Percentiles rank a stretch among this genome's conserved stretches.
These are phyloP conservation scores for Pseudomyrmex cubaensis DNA, from an alignment of 1,140 invertebrate species.

Conservation along the genomic window DNA sequence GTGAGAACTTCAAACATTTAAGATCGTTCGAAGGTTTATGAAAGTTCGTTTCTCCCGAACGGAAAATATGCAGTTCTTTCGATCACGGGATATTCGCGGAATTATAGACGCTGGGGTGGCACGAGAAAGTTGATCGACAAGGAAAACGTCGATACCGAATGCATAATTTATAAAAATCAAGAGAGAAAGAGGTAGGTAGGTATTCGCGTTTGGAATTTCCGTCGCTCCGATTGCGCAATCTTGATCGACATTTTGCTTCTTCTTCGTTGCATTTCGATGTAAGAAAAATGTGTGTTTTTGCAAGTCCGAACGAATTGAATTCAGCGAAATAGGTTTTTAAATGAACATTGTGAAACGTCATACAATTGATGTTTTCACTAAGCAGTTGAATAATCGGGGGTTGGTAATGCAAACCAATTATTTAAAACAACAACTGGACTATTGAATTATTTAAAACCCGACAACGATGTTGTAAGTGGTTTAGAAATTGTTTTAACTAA, in stretches of 20 bases:
- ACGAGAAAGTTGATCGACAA: conserved; percentile 26
- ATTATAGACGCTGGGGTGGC: background rate
- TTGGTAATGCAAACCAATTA: background rate
- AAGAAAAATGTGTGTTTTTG: conserved; percentile 21
- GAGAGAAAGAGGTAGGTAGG: background rate
- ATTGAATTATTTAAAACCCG: too few species aligned
- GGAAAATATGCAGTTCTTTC: background rate
- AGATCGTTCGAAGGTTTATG: background rate
- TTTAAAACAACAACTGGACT: too few species aligned
- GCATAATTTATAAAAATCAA: conserved; percentile 49
- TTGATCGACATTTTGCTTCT: conserved; percentile 48
- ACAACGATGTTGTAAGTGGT: too few species aligned
- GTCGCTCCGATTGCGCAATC: conserved; percentile 35
- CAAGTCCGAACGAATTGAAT: conserved; percentile 3
- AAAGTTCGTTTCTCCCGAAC: conserved; percentile 7
- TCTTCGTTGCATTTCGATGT: background rate
- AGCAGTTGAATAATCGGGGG: too few species aligned
- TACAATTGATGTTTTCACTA: background rate
- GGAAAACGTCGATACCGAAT: conserved; percentile 39
- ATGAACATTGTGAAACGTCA: background rate
- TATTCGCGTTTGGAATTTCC: conserved; percentile 31
- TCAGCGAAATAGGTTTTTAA: background rate
- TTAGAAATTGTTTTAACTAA: too few species aligned
- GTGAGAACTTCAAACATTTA: background rate
- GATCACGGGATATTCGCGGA: background rate